Evolutionary conservation across 2,888 invertebrate species (phyloP).

Genomic region (Leistus spinibarbis): DNA sequence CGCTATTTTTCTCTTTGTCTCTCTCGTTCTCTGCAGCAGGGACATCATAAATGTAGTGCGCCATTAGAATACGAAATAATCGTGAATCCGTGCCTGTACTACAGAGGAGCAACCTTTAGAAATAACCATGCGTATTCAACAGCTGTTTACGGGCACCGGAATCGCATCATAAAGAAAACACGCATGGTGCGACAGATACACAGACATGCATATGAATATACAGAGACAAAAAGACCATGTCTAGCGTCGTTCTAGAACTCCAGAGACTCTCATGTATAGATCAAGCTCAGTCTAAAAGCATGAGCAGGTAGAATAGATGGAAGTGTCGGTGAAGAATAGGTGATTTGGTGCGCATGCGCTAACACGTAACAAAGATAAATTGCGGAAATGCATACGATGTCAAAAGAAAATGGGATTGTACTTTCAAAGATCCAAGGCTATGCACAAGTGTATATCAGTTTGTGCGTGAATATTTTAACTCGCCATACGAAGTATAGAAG

Average conservation of each 20-base stretch:
- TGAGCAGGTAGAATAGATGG: neutral
- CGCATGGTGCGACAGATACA: neutral
- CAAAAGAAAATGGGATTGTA: too few relatives aligned
- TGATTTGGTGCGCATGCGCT: neutral
- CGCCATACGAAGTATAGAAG: too few relatives aligned
- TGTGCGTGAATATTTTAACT: too few relatives aligned
- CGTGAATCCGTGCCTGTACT: neutral
- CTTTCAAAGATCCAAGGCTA: too few relatives aligned
- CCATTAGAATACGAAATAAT: neutral
- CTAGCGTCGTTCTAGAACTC: neutral
- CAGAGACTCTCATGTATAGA: neutral
- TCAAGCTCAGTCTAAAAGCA: neutral
- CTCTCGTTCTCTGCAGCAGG: too few relatives aligned
- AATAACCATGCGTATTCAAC: neutral
- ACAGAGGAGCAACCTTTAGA: neutral
- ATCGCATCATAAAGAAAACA: neutral
- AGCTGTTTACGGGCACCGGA: neutral
- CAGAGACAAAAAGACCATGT: neutral
- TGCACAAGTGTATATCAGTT: too few relatives aligned
- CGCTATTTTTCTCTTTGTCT: too few relatives aligned
- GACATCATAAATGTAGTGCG: too few relatives aligned
- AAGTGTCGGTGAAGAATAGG: neutral
- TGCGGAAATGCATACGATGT: neutral
- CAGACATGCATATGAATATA: neutral
- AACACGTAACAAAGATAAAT: neutral